Base-by-base conservation (phyloP, 2,888 invertebrate genomes). In the Oscheius onirici region DNA sequence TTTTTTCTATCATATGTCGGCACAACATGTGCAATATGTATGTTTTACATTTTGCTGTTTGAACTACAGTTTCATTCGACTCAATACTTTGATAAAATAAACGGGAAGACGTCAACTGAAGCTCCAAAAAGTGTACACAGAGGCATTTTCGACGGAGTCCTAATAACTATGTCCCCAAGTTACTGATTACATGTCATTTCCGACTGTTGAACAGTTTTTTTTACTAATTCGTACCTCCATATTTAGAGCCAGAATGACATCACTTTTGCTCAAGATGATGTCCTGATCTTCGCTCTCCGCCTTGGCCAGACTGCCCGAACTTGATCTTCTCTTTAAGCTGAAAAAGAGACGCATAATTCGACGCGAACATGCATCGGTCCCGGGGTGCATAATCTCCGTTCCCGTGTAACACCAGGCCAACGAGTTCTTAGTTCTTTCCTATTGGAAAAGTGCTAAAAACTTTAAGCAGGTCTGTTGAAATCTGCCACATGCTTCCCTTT, bases 181-280 rank as follows among this genome's bases (percentile, higher is more conserved):
- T n/a, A n/a, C n/a, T n/a, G n/a, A n/a, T n/a, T n/a, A n/a, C n/a
- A n/a, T n/a, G n/a, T n/a, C n/a, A n/a, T n/a, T n/a, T n/a, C n/a
- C n/a, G n/a, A n/a, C n/a, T n/a, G n/a, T n/a, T n/a, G n/a, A n/a
- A n/a, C n/a, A n/a, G n/a, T n/a, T n/a, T n/a, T n/a, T n/a, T n/a
- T n/a, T n/a, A n/a, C n/a, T n/a, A n/a, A n/a, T n/a, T n/a, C 20
- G 49, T 72, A 99, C 97, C 88, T 99, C 93, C 84, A 97, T 95
- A 93, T 94, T 90, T 78, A 91, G 90, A 71, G 83, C 77, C 34
- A 86, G 76, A 3, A 80, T 78, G 10, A 99, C 97, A 91, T 99
- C 99, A 91, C 95, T 92, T 91, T 99, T 99, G 80, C 96, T 95
- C 76, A 99, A 91, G 87, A 94, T 94, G 60, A 95, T 93, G 89